Base-by-base conservation (phyloP, 2,113 vertebrate species). In the Notarius quadriscutis region DNA sequence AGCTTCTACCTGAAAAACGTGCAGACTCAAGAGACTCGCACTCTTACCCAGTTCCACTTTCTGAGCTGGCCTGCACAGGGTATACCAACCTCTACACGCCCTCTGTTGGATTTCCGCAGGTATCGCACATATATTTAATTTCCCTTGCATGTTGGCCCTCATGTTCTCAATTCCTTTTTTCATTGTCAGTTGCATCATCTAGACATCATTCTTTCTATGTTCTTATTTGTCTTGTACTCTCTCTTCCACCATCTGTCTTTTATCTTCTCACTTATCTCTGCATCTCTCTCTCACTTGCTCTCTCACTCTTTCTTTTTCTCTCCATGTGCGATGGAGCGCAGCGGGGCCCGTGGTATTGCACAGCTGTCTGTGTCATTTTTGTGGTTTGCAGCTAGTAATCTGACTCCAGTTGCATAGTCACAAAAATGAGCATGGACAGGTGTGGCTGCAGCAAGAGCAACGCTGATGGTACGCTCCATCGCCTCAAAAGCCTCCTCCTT, bases 1-100 rank as follows among this genome's bases (percentile, higher is more conserved):
- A 99, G 98, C 90, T 99, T 99, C 94, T 99, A 99, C 95, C 95
- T 99, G 94, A 99, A 99, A 92, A 99, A 99, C 0, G 97, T 99
- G 81, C 98, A 99, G 93, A 97, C 97, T 0, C 97, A 99, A 91
- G 98, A 99, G 94, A 99, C 98, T 0, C 95, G 98, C 88, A 99
- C 98, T 0, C 96, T 99, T 88, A 99, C 98, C 0, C 98, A 99
- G 95, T 99, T 99, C 95, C 98, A 99, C 94, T 99, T 99, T 96
- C 96, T 99, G 87, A 99, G 97, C 95, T 99, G 98, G 98, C 98
- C 98, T 0, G 98, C 97, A 2, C 95, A 97, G 92, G 98, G 97
- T 92, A 98, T 98, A 84, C 98, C 98, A 1, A 93, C 95, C 90
- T 96, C 98, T 93, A 97, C 98, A 0, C 95, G 98, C 85, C 97